Base-by-base conservation (phyloP, 2,797 vertebrate species). In the Martes flavigula region DNA sequence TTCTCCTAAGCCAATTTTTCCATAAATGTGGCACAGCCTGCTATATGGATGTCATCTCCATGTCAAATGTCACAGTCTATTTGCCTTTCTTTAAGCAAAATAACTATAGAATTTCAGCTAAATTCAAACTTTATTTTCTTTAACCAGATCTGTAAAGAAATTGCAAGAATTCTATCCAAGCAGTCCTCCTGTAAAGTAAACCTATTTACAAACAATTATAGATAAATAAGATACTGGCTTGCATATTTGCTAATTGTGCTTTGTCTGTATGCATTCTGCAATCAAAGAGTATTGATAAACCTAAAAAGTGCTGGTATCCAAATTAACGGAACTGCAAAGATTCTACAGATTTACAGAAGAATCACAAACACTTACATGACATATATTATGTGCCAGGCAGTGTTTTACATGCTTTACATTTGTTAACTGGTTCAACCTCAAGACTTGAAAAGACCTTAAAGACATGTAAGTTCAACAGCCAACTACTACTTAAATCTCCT, bases 111-210 rank as follows among this genome's bases (percentile, higher is more conserved):
- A 85, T 32, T 96, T 81, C 62, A 51, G 13, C 60, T 60, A 88
- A 75, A 91, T 72, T 92, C 66, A 90, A 92, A 60, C 48, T 92
- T 85, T 27, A 75, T 93, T 87, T 77, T 96, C 87, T 83, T 92
- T 66, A 93, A 84, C n/a, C n/a, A 77, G 14, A 93, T 85, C 64
- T 85, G 90, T 93, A 82, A 94, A 93, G 81, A 94, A 97, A 94
- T 32, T 40, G 23, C 10, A 54, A 35, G 66, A 35, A 25, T 78
- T 97, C 43, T 70, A 72, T 56, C 23, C 35, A 68, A 87, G 87
- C 7, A 87, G 75, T 79, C 5, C 17, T 64, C 30, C 5, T 51
- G 79, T 38, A 27, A 40, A 46, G 60, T 25, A 85, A 91, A 91
- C 13, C 15, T 85, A 64, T 70, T 90, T 90, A 78, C 48, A 88